Evolutionary conservation across 1,140 invertebrate genomes (phyloP).

Genomic region (Patella vulgata): DNA sequence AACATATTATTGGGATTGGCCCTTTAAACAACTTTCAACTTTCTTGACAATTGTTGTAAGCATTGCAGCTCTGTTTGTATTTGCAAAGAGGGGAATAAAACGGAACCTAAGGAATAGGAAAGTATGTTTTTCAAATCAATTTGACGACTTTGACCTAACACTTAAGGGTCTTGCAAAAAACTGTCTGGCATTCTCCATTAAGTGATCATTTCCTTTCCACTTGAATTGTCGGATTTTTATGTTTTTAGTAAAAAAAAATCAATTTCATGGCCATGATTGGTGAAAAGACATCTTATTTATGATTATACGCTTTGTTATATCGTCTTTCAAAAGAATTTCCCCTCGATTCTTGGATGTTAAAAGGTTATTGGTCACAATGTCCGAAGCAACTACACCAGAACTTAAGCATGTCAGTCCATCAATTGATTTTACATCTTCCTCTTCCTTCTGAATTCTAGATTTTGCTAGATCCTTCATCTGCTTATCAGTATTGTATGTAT

Average conservation of each 20-base stretch:
- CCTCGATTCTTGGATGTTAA: neutral
- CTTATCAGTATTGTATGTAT: neutral
- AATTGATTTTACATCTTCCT: constrained; percentile 6
- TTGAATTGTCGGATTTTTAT: neutral
- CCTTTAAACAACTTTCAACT: neutral
- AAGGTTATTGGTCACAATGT: neutral
- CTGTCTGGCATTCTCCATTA: neutral
- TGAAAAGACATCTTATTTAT: constrained; percentile 4
- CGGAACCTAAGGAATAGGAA: constrained; percentile 1
- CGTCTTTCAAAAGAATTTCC: neutral
- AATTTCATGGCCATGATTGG: constrained; percentile 5
- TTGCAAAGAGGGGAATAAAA: constrained; percentile 3
- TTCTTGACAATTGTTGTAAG: constrained; percentile 1
- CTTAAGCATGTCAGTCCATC: constrained; percentile 1
- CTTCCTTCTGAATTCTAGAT: constrained; percentile 5
- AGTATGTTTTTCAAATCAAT: constrained; percentile 1
- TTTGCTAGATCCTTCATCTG: constrained; percentile 6
- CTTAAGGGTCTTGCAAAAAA: neutral
- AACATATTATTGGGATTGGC: too few relatives aligned
- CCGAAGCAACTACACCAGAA: neutral
- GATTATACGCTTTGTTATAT: neutral
- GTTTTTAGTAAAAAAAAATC: too few relatives aligned
- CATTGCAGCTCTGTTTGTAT: neutral
- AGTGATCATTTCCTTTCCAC: neutral
- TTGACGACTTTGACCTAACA: neutral